Percentiles rank a stretch among this genome's conserved stretches.
Evolutionary conservation across 2,888 invertebrate species (phyloP).

Genomic region (Pterostichus niger): DNA sequence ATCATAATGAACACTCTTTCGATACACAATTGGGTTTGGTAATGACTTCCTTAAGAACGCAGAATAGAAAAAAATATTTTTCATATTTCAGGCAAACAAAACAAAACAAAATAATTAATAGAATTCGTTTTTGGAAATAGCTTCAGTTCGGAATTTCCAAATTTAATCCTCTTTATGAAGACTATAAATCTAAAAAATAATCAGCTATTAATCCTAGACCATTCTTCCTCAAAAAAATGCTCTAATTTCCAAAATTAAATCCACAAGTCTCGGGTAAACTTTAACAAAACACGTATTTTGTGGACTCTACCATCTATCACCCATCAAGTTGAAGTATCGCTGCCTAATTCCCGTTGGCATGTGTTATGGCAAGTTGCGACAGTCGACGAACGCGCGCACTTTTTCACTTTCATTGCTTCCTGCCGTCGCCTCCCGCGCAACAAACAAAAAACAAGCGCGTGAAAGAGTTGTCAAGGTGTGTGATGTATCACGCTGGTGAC

Average conservation of each 20-base stretch:
- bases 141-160: too few species aligned
- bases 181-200: too few species aligned
- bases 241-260: slow-evolving; percentile 38
- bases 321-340: slow-evolving; percentile 51
- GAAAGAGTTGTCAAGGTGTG: slow-evolving; percentile 63
- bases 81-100: too few species aligned
- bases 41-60: too few species aligned
- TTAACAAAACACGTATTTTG: slow-evolving; percentile 61
- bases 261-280: too few species aligned
- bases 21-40: too few species aligned
- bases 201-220: too few species aligned
- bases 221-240: not conserved
- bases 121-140: too few species aligned
- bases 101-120: too few species aligned
- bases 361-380: slow-evolving; percentile 53
- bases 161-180: too few species aligned
- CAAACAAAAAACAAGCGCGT: slow-evolving; percentile 48
- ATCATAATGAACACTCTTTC: too few species aligned
- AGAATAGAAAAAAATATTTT: too few species aligned
- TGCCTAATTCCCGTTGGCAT: slow-evolving; percentile 60
- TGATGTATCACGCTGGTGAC: slow-evolving; percentile 43
- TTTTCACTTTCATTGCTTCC: slow-evolving; percentile 63
- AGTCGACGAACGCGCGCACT: slow-evolving; percentile 20
- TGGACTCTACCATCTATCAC: slow-evolving; percentile 6
- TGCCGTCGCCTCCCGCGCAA: slow-evolving; percentile 40